phyloP scores from a whole-genome alignment of 1,140 invertebrate genomes.

The Semibalanus balanoides region DNA sequence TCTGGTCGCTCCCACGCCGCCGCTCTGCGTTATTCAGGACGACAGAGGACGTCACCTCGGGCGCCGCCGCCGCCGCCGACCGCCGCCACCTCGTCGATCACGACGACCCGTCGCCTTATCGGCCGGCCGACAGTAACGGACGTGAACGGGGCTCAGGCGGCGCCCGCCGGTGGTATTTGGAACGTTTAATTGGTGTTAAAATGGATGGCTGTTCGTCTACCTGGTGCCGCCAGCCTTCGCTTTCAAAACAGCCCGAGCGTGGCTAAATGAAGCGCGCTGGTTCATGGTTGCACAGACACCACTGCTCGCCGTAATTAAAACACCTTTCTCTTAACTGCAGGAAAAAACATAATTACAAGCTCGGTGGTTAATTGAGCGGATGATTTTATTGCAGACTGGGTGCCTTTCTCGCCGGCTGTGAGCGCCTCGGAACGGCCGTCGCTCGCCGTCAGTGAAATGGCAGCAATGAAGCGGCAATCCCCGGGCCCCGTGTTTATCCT shows the following conservation, averaged over 20 bases:
- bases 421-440: background rate
- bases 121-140: no score
- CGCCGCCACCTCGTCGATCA: background rate
- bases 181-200: background rate
- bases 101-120: background rate
- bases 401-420: background rate
- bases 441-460: background rate
- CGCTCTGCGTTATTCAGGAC: no score
- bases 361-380: background rate
- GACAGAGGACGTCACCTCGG: no score
- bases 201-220: background rate
- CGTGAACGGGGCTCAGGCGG: no score
- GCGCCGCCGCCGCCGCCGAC: no score
- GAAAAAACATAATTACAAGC: background rate
- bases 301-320: background rate
- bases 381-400: background rate
- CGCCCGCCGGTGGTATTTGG: no score
- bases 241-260: background rate
- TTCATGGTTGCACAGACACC: background rate
- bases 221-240: background rate
- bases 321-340: background rate
- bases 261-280: no score
- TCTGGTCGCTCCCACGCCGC: no score
- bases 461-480: no score
- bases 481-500: background rate